A percentile compares a stretch with the other conserved stretches of the same genome.
These are phyloP conservation scores for Tympanuchus pallidicinctus DNA, from an alignment of 2,113 vertebrate species.

Conservation along the genomic window DNA sequence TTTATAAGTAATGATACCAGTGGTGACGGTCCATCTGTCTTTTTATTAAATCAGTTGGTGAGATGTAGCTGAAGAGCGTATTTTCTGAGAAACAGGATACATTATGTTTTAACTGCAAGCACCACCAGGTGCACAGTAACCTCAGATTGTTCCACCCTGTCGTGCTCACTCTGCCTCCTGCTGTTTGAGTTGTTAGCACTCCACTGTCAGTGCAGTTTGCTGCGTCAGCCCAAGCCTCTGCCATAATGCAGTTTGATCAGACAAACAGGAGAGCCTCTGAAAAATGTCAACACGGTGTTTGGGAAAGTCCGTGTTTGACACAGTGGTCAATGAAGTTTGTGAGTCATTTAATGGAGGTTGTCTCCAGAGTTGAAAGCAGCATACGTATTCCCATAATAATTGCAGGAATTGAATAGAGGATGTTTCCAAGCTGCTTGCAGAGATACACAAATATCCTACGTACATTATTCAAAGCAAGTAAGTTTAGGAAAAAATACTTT, in stretches of 20 bases:
- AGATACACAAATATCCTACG: background rate
- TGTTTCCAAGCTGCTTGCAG: background rate
- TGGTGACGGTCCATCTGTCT: background rate
- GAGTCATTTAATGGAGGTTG: background rate
- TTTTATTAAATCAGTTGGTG: background rate
- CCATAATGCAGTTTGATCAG: background rate
- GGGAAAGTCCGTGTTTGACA: background rate
- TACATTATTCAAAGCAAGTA: background rate
- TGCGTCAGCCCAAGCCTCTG: background rate
- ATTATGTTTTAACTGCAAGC: background rate
- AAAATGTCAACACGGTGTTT: background rate
- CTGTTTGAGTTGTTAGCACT: background rate
- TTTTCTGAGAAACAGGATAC: background rate
- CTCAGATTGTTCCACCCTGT: background rate
- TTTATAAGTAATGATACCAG: background rate
- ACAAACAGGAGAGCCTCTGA: background rate
- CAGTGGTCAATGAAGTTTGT: background rate
- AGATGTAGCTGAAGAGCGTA: background rate
- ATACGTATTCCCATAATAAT: background rate
- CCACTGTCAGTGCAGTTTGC: accelerated
- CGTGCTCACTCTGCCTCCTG: background rate
- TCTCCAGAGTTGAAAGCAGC: background rate
- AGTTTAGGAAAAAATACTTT: background rate
- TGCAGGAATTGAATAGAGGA: background rate
- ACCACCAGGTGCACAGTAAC: background rate